These are phyloP conservation scores for Paguma larvata DNA, from an alignment of 2,797 vertebrate genomes.

Conservation along the genomic window DNA sequence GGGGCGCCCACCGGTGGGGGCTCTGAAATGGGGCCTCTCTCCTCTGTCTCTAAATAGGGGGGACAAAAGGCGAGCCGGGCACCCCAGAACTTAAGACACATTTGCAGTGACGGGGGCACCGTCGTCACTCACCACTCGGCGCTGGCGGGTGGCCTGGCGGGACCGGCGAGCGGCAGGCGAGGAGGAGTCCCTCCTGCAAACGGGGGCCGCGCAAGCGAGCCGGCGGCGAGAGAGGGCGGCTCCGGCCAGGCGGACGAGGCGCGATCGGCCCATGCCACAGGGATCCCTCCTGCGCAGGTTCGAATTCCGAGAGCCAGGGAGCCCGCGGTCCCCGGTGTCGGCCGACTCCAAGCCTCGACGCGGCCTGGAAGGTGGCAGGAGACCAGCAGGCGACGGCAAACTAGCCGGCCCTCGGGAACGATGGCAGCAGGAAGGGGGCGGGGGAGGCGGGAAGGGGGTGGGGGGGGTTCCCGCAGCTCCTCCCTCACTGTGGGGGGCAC, in stretches of 20 bases:
- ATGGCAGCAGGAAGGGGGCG: accelerated
- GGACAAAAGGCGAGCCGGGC: accelerated
- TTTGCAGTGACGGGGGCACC: neutral
- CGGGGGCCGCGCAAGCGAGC: accelerated
- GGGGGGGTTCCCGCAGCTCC: accelerated
- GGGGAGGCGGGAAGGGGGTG: no score
- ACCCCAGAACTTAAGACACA: accelerated
- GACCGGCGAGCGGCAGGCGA: neutral
- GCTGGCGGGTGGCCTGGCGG: neutral
- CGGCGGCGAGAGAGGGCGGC: neutral
- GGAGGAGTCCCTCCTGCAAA: neutral
- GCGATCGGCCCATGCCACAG: accelerated
- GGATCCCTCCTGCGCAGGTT: neutral
- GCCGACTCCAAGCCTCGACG: neutral
- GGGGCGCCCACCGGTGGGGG: accelerated
- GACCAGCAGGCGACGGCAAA: accelerated
- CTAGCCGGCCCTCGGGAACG: neutral
- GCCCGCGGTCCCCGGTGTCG: neutral
- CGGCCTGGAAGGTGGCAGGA: neutral
- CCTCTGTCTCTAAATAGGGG: neutral
- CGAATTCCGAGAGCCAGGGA: neutral
- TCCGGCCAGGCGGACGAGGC: no score
- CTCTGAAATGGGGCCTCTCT: no score
- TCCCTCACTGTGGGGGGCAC: no score
- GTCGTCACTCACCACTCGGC: accelerated